These are phyloP conservation scores for Ptychodera flava DNA, from an alignment of 35 echinoderm and acorn worm genomes.

Conservation along the genomic window DNA sequence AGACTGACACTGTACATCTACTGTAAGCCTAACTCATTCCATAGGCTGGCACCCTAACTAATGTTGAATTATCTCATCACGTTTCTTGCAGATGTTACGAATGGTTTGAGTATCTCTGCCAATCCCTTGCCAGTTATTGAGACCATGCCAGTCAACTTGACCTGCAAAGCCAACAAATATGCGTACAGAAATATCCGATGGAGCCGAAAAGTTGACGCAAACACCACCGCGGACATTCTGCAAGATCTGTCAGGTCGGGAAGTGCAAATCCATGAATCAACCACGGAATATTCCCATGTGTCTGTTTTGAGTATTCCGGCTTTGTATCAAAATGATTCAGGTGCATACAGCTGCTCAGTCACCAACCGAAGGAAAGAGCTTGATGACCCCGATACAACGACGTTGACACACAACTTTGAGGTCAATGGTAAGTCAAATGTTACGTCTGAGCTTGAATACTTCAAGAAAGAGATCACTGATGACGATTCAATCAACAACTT, in stretches of 20 bases:
- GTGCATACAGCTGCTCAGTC: background rate
- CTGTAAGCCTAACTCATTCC: too few species aligned
- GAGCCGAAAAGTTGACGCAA: background rate
- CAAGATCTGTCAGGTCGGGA: background rate
- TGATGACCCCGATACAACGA: background rate
- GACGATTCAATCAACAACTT: too few species aligned
- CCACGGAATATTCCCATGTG: background rate
- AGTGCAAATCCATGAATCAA: background rate
- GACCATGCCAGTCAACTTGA: background rate
- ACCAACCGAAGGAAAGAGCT: background rate
- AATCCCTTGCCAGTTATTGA: background rate
- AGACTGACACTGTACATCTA: too few species aligned
- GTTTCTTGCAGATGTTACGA: conserved; percentile 5
- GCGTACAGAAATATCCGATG: conserved; percentile 7
- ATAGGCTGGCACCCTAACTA: too few species aligned
- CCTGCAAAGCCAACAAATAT: conserved; percentile 8
- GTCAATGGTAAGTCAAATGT: background rate
- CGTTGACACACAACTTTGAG: background rate
- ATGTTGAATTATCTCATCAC: too few species aligned
- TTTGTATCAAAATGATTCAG: background rate
- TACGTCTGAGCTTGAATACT: too few species aligned
- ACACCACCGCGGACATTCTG: background rate
- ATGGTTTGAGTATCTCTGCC: conserved; percentile 4
- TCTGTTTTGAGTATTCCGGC: background rate
- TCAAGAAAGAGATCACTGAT: too few species aligned